Conservation (phyloP, 2,797 vertebrate species). For the Centroberyx gerrardi region DNA sequence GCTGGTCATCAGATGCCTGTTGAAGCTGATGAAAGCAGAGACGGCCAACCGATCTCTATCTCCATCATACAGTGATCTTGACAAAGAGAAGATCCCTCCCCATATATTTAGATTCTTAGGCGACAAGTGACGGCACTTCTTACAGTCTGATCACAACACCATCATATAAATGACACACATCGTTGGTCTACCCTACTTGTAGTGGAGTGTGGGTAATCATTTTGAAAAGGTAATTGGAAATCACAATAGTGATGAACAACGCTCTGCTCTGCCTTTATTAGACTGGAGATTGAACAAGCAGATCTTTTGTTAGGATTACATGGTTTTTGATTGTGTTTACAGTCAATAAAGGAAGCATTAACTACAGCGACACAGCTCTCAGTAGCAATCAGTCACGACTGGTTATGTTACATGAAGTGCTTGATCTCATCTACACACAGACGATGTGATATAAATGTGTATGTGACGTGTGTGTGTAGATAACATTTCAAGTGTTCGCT, state of each 20-base stretch:
- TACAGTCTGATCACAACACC: neutral
- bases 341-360: conserved; percentile 33
- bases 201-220: neutral
- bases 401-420: conserved; percentile 21
- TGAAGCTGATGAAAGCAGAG: conserved; percentile 53
- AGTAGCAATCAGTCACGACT: conserved; percentile 23
- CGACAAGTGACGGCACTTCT: neutral
- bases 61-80: conserved; percentile 30
- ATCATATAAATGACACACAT: conserved; percentile 7
- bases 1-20: conserved; percentile 67
- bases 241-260: neutral
- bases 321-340: conserved; percentile 47
- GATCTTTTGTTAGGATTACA: conserved; percentile 47
- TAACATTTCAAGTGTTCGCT: neutral
- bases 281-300: conserved; percentile 24
- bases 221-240: conserved; percentile 40
- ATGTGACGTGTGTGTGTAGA: neutral
- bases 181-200: neutral
- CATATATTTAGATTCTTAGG: neutral
- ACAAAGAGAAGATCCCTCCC: neutral
- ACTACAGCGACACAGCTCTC: conserved; percentile 14
- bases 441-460: neutral
- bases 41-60: conserved; percentile 46
- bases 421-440: conserved; percentile 11
- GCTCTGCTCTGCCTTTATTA: conserved; percentile 1